These are phyloP conservation scores for Drosophila burlai DNA, from an alignment of 1,140 invertebrate genomes.

Conservation along the genomic window DNA sequence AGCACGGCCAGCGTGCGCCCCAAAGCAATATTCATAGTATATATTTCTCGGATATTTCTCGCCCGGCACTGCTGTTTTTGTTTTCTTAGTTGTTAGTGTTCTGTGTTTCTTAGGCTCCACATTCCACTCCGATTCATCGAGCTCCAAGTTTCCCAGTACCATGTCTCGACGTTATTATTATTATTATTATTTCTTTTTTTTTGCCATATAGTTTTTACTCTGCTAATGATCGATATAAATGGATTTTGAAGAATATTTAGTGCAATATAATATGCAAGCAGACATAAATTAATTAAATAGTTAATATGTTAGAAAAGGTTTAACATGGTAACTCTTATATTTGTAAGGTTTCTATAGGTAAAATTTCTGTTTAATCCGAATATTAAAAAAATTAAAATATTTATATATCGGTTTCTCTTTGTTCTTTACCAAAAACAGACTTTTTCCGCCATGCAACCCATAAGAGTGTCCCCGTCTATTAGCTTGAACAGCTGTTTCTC, in stretches of 20 bases:
- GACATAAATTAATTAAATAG: neutral
- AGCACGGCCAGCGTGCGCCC: slow-evolving; percentile 46
- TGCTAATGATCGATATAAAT: neutral
- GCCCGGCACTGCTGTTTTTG: slow-evolving; percentile 44
- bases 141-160: slow-evolving; percentile 19
- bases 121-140: slow-evolving; percentile 32
- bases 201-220: slow-evolving; percentile 1
- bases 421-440: neutral
- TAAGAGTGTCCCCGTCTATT: slow-evolving; percentile 9
- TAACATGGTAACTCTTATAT: neutral
- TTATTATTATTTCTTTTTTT: slow-evolving; percentile 11
- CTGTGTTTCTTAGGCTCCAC: slow-evolving; percentile 31
- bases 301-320: neutral
- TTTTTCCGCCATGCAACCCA: neutral
- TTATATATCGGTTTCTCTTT: neutral
- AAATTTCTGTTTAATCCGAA: neutral
- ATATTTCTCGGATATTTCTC: slow-evolving; percentile 50
- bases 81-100: slow-evolving; percentile 28
- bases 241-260: neutral
- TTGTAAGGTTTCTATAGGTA: neutral
- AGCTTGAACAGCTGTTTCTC: slow-evolving; percentile 47
- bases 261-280: neutral
- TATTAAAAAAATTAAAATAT: neutral
- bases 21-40: slow-evolving; percentile 28
- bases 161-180: slow-evolving; percentile 19